Conservation (phyloP, 2,113 vertebrate species). For the Carassius auratus region DNA sequence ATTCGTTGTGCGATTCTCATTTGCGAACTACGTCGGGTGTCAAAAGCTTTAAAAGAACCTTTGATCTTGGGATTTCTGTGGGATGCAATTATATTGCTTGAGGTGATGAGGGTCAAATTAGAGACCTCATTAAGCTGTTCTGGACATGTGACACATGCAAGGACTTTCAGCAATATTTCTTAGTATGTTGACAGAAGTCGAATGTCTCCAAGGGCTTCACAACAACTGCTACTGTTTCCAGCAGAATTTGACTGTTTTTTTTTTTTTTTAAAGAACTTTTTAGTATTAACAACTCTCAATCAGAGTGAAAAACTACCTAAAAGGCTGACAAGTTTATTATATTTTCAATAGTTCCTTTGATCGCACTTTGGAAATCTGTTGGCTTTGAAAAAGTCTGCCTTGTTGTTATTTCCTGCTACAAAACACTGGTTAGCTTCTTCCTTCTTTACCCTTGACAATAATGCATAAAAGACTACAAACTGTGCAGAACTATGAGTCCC, state of each 20-base stretch:
- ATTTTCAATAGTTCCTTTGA: slow-evolving; percentile 14
- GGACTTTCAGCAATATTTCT: not conserved
- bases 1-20: not conserved
- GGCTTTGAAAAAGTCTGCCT: slow-evolving; percentile 17
- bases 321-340: not conserved
- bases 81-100: slow-evolving; percentile 19
- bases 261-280: not conserved
- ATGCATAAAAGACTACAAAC: not conserved
- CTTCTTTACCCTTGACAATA: not conserved
- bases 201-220: not conserved
- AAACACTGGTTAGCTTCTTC: not conserved
- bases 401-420: slow-evolving; percentile 6
- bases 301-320: not conserved
- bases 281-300: slow-evolving; percentile 5
- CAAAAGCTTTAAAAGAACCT: slow-evolving; percentile 29
- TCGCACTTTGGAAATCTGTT: not conserved
- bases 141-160: not conserved
- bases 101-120: slow-evolving; percentile 31
- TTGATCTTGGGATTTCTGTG: slow-evolving; percentile 30
- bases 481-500: not conserved
- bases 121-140: slow-evolving; percentile 18
- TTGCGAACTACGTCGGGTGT: slow-evolving; percentile 14
- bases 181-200: not conserved
- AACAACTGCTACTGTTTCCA: not conserved
- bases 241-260: not conserved